These are phyloP conservation scores for Hemibagrus guttatus DNA, from an alignment of 2,797 vertebrate genomes.

Conservation along the genomic window DNA sequence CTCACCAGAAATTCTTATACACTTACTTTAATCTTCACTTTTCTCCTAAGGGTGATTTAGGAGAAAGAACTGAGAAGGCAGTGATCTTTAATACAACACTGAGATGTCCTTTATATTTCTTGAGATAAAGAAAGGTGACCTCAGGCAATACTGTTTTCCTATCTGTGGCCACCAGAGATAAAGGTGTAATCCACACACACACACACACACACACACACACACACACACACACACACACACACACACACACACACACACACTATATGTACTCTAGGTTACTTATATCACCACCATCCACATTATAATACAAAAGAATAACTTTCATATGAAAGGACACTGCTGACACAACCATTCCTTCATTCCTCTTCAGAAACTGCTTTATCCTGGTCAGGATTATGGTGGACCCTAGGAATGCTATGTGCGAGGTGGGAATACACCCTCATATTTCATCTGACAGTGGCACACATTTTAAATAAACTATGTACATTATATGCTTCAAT, in stretches of 20 bases:
- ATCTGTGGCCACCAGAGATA: constrained; percentile 36
- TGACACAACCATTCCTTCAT: constrained; percentile 7
- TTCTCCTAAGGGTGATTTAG: constrained; percentile 31
- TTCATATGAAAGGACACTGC: constrained; percentile 22
- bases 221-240: constrained; percentile 28
- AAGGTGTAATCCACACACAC: constrained; percentile 21
- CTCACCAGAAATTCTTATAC: constrained; percentile 22
- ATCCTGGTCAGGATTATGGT: constrained; percentile 1
- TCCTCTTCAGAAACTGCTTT: constrained; percentile 2
- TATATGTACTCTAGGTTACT: constrained; percentile 2
- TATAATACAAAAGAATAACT: constrained; percentile 29
- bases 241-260: constrained; percentile 13
- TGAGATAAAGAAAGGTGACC: constrained; percentile 37
- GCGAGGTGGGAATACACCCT: background rate
- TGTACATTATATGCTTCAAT: constrained; percentile 11
- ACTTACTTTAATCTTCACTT: constrained; percentile 32
- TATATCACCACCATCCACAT: constrained; percentile 25
- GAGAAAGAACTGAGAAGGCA: constrained; percentile 22
- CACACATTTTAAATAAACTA: background rate
- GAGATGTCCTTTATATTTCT: constrained; percentile 33
- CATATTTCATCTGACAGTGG: background rate
- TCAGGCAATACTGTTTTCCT: constrained; percentile 33
- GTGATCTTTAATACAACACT: constrained; percentile 35
- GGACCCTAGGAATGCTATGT: background rate
- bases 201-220: constrained; percentile 18